These are phyloP conservation scores for Zaprionus tsacasi DNA, from an alignment of 1,140 invertebrate genomes.

Conservation along the genomic window DNA sequence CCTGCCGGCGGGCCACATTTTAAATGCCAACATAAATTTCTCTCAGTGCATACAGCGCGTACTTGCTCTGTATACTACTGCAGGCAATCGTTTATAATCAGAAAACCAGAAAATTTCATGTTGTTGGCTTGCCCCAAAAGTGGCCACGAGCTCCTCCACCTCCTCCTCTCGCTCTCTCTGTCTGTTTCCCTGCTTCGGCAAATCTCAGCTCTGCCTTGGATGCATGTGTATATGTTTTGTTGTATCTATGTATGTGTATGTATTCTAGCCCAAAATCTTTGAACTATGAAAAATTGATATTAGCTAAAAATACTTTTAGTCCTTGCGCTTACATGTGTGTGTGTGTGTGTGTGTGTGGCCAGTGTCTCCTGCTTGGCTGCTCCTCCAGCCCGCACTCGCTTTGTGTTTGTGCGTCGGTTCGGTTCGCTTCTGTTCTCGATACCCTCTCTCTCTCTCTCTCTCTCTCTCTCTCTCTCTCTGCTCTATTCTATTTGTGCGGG, in stretches of 20 bases:
- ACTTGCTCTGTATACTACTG: slow-evolving; percentile 34
- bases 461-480: too few species aligned
- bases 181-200: background rate
- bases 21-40: slow-evolving; percentile 60
- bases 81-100: slow-evolving; percentile 79
- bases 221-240: slow-evolving; percentile 33
- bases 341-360: slow-evolving; percentile 48
- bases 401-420: slow-evolving; percentile 53
- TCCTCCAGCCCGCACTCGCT: background rate
- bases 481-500: slow-evolving; percentile 41
- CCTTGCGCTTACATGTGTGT: slow-evolving; percentile 59
- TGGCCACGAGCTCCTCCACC: slow-evolving; percentile 35
- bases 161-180: too few species aligned
- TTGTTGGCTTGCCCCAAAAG: slow-evolving; percentile 61
- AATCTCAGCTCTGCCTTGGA: background rate
- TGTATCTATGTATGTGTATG: too few species aligned
- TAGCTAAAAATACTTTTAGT: slow-evolving; percentile 82
- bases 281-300: slow-evolving; percentile 83
- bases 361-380: background rate
- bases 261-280: slow-evolving; percentile 71
- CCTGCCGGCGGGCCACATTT: slow-evolving; percentile 45
- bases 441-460: too few species aligned
- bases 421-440: slow-evolving; percentile 11
- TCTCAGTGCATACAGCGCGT: background rate
- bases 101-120: slow-evolving; percentile 79